Conservation (phyloP, 2,888 invertebrate species). For the Prenolepis imparis region DNA sequence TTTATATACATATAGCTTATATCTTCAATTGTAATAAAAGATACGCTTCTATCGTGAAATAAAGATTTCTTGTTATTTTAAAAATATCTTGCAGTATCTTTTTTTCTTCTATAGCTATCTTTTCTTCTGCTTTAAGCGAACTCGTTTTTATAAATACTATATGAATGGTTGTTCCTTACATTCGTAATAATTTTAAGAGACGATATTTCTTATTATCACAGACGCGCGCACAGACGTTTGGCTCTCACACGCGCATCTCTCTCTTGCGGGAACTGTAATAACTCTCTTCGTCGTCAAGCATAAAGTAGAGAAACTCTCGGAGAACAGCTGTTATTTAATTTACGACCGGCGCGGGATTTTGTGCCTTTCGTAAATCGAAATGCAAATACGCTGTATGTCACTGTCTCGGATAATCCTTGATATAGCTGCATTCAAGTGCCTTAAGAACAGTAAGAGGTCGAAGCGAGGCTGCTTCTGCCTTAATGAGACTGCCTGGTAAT, state of each 20-base stretch:
- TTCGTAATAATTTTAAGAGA: not conserved
- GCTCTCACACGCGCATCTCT: not conserved
- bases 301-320: conserved; percentile 35
- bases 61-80: not conserved
- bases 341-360: conserved; percentile 37
- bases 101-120: too few relatives aligned
- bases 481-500: conserved; percentile 50
- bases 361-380: conserved; percentile 55
- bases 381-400: conserved; percentile 50
- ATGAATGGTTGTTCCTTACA: not conserved
- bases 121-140: not conserved
- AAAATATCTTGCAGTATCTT: not conserved
- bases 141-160: not conserved
- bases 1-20: not conserved
- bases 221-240: not conserved
- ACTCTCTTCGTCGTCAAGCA: conserved; percentile 32
- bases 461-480: conserved; percentile 24
- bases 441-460: conserved; percentile 45
- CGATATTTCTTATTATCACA: conserved; percentile 20
- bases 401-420: conserved; percentile 54
- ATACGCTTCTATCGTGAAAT: not conserved
- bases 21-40: not conserved
- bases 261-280: conserved; percentile 24
- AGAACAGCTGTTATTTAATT: conserved; percentile 55
- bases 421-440: conserved; percentile 44